Percentiles rank a stretch among this genome's conserved stretches.
phyloP scores from a whole-genome alignment of 2,797 vertebrate genomes.

The Sus cebifrons region DNA sequence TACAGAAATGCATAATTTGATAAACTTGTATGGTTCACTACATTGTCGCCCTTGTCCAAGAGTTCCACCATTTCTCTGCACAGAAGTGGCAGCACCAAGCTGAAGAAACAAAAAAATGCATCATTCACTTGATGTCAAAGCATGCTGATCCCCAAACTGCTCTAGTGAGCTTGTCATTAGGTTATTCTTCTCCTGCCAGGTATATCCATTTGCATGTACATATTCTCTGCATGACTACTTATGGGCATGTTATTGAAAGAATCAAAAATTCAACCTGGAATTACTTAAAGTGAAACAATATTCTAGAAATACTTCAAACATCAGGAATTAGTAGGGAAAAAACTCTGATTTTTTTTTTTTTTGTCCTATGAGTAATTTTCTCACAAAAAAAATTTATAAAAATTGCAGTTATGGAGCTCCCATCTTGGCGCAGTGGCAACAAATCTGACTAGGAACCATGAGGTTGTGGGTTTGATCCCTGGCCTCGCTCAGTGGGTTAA shows the following conservation, averaged over 20 bases:
- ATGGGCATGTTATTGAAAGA: conserved; percentile 60
- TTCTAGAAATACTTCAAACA: conserved; percentile 64
- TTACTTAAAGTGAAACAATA: conserved; percentile 42
- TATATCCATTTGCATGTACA: not conserved
- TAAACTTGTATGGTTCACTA: conserved; percentile 96
- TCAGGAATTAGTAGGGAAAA: conserved; percentile 14
- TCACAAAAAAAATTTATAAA: conserved; percentile 39
- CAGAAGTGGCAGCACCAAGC: conserved; percentile 97
- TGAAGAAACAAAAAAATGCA: conserved; percentile 88
- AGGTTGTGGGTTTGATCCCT: no score
- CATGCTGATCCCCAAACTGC: not conserved
- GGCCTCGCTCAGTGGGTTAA: no score
- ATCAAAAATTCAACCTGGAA: conserved; percentile 43
- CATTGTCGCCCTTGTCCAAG: conserved; percentile 92
- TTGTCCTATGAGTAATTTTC: conserved; percentile 53
- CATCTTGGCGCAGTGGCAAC: no score
- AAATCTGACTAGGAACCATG: no score
- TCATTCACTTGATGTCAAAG: conserved; percentile 25
- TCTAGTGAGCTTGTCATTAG: not conserved
- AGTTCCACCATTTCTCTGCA: conserved; percentile 98
- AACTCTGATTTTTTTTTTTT: not conserved
- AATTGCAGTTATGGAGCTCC: not conserved
- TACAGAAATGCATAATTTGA: conserved; percentile 99
- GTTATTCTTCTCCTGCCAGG: conserved; percentile 8
- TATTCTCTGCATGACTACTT: not conserved